Conservation (phyloP, 1,140 invertebrate species). For the Cyclina sinensis region DNA sequence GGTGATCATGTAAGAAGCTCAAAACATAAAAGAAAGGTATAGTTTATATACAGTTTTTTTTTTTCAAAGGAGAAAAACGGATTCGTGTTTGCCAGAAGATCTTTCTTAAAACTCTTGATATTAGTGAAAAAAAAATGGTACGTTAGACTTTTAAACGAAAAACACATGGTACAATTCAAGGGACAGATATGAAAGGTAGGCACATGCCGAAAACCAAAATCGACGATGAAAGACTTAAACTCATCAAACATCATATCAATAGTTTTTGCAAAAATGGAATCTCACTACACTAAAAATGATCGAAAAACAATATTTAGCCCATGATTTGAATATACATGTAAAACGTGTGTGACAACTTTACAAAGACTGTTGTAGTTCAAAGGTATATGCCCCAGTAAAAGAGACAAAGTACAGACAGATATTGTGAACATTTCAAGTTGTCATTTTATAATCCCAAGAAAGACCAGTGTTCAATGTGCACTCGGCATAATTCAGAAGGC, state of each 20-base stretch:
- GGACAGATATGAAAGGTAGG: conserved; percentile 2
- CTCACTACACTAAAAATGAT: not conserved
- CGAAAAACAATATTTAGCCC: not conserved
- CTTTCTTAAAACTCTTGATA: conserved; percentile 36
- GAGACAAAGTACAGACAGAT: conserved; percentile 4
- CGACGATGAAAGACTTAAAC: not conserved
- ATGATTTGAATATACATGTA: not conserved
- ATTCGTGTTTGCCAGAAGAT: not conserved
- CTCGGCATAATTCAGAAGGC: not conserved
- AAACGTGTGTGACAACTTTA: conserved; percentile 8
- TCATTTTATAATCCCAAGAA: too few species aligned
- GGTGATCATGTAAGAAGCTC: not conserved
- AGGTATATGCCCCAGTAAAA: not conserved
- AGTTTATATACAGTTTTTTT: not conserved
- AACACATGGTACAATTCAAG: not conserved
- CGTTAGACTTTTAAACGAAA: not conserved
- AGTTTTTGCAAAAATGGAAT: conserved; percentile 30
- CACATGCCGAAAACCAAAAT: not conserved
- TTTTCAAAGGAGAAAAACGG: not conserved
- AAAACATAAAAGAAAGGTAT: not conserved
- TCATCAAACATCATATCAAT: conserved; percentile 9
- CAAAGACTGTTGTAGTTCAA: not conserved
- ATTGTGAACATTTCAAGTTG: not conserved
- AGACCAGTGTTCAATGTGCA: not conserved
- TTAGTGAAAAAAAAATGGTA: not conserved